Base-by-base conservation (phyloP, 1,140 invertebrate species). In the Dufourea novaeangliae region DNA sequence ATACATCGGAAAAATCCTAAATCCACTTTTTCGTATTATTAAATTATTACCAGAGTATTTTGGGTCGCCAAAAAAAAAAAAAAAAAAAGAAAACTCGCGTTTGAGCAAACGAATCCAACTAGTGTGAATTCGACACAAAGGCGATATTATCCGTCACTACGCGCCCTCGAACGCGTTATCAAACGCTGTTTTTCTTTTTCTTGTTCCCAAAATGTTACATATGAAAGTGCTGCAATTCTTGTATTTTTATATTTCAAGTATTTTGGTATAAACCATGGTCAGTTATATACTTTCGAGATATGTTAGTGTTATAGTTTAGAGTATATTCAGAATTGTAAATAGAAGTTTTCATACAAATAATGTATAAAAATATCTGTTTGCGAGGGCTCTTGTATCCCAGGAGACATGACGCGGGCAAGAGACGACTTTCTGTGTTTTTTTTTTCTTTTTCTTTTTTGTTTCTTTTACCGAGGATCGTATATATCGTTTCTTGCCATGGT, bases 181-280 rank as follows among this genome's bases (percentile, higher is more conserved):
- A 72, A 81, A 62, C 63, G 39, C 27, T 46, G 39, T 69, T 77
- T 62, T 77, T 52, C 59, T 64, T 73, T 52, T 64, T 34, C 8
- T 50, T n/a, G n/a, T n/a, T 41, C 34, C 37, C 5, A 27, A 71
- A 34, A 32, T 37, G 44, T 77, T 77, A 67, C 46, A 82, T 34
- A 63, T 73, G 41, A n/a, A 68, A 63, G 41, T 82, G 56, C 63
- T 82, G 25, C 50, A 56, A 59, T 82, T 64, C 74, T 72, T 78
- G 73, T 73, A 81, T 82, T 82, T 81, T 83, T 82, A 71, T 82
- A 77, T 68, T 39, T 71, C 52, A 81, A 50, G 56, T 79, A 80
- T 82, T 82, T 82, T 62, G 34, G 66, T 80, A 70, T 82, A 81
- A 82, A 78, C 80, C 80, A 83, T 82, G 79, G 79, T 82, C 46